A percentile compares a stretch with the other conserved stretches of the same genome.
Conservation (phyloP, 2,888 invertebrate species). For the Ischnus inquisitorius region DNA sequence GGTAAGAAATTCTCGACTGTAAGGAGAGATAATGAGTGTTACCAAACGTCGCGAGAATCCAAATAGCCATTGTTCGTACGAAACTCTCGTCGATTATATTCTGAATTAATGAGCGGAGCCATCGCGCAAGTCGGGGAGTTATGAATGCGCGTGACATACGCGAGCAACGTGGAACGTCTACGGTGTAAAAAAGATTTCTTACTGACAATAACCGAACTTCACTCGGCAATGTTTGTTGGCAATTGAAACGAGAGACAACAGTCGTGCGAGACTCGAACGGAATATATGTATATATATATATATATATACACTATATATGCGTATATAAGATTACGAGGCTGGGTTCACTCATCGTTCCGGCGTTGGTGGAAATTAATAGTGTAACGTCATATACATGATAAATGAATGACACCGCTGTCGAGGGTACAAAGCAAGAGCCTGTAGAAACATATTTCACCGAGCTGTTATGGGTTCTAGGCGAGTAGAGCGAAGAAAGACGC, state of each 20-base stretch:
- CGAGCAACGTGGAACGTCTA: background rate
- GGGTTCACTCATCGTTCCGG: constrained; percentile 8
- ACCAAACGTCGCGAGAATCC: constrained; percentile 7
- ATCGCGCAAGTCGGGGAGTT: background rate
- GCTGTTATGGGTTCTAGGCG: background rate
- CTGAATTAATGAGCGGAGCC: constrained; percentile 3
- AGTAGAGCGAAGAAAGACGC: constrained; percentile 4
- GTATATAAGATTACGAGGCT: constrained; percentile 3
- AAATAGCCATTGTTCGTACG: background rate
- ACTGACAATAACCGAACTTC: constrained; percentile 18
- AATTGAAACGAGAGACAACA: constrained; percentile 6
- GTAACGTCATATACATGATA: constrained; percentile 21
- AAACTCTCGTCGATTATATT: constrained; percentile 2
- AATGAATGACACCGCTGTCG: constrained; percentile 24
- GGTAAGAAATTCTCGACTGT: constrained; percentile 9
- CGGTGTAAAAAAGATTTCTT: constrained; percentile 24
- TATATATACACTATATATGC: background rate
- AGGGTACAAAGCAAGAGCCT: constrained; percentile 24
- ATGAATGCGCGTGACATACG: background rate
- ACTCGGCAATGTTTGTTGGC: background rate
- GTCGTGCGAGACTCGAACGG: constrained; percentile 1
- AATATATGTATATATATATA: constrained; percentile 3
- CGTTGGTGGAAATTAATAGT: constrained; percentile 29
- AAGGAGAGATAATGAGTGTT: background rate
- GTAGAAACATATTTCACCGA: constrained; percentile 12